Percentiles rank a stretch among this genome's conserved stretches.
phyloP scores from a whole-genome alignment of 2,797 vertebrate species.

The Nasua narica region DNA sequence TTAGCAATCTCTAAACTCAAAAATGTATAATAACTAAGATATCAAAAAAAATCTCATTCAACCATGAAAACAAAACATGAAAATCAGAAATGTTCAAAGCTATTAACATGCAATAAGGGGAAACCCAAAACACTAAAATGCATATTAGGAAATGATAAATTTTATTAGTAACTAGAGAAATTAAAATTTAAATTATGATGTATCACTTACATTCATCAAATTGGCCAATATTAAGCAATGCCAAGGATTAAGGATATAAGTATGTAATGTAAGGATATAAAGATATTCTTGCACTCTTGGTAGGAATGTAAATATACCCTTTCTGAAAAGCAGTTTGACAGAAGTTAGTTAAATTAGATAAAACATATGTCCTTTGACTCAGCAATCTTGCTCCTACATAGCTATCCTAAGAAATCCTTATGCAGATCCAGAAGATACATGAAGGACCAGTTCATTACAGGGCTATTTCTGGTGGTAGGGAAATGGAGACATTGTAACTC shows the following conservation, averaged over 20 bases:
- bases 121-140: conserved; percentile 8
- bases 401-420: not conserved
- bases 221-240: not conserved
- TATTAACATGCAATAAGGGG: not conserved
- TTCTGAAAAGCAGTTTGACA: not conserved
- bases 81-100: not conserved
- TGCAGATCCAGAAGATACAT: not conserved
- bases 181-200: not conserved
- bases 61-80: not conserved
- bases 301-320: not conserved
- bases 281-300: not conserved
- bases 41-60: not conserved
- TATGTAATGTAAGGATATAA: not conserved
- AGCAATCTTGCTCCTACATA: not conserved
- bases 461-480: not conserved
- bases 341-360: not conserved
- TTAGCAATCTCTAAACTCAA: not conserved
- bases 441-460: not conserved
- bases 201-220: not conserved
- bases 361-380: not conserved
- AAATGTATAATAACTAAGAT: not conserved
- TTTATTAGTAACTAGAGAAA: not conserved
- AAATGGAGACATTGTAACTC: not conserved
- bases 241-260: not conserved
- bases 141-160: not conserved